phyloP scores from a whole-genome alignment of 1,140 invertebrate species.

The Luehdorfia chinensis region DNA sequence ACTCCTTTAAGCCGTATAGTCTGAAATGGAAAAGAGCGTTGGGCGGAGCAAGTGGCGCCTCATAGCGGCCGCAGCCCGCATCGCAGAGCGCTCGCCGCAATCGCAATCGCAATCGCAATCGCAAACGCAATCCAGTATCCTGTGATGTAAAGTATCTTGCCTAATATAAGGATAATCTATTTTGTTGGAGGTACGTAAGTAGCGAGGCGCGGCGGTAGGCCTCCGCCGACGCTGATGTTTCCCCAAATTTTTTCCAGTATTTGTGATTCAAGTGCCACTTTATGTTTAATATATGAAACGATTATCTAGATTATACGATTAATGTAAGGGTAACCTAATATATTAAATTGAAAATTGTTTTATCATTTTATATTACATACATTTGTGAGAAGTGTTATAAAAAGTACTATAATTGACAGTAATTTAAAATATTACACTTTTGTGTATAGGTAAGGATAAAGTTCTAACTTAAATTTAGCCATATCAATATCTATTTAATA shows the following conservation, averaged over 20 bases:
- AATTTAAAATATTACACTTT: conserved; percentile 77
- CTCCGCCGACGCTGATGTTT: conserved; percentile 62
- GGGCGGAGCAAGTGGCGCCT: too few relatives aligned
- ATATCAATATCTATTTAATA: conserved; percentile 78
- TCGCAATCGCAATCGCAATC: conserved; percentile 23
- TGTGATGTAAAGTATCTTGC: conserved; percentile 61
- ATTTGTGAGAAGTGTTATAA: conserved; percentile 75
- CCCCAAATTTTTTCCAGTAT: conserved; percentile 79
- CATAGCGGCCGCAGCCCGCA: conserved; percentile 18
- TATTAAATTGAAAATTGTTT: conserved; percentile 78
- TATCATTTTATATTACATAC: conserved; percentile 79
- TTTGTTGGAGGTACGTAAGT: conserved; percentile 42
- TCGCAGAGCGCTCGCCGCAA: conserved; percentile 18
- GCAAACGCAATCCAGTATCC: conserved; percentile 42
- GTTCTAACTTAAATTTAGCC: conserved; percentile 79
- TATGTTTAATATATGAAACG: conserved; percentile 79
- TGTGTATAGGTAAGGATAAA: conserved; percentile 76
- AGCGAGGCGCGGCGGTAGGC: conserved; percentile 28
- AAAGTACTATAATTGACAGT: conserved; percentile 74
- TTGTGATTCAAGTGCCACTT: conserved; percentile 80
- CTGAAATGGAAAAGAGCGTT: conserved; percentile 50
- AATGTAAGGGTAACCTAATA: conserved; percentile 78
- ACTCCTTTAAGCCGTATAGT: conserved; percentile 72
- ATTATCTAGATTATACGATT: conserved; percentile 79
- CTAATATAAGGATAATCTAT: conserved; percentile 59